Percentiles rank a stretch among this genome's conserved stretches.
phyloP scores from a whole-genome alignment of 2,797 vertebrate species.

The Xenopus petersii region DNA sequence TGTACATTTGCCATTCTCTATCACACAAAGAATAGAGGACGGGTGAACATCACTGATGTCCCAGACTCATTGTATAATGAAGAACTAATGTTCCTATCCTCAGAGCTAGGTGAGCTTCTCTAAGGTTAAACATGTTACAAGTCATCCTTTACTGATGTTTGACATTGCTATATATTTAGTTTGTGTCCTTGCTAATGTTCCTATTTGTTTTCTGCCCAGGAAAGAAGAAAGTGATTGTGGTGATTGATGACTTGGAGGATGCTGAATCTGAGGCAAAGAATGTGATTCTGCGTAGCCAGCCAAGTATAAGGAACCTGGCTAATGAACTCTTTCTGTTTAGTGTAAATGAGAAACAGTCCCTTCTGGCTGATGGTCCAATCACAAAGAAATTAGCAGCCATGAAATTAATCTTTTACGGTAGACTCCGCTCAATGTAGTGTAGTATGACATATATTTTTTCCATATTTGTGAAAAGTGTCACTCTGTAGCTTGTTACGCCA shows the following conservation, averaged over 20 bases:
- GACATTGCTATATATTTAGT: too few species aligned
- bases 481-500: too few species aligned
- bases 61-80: neutral
- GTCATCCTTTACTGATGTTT: neutral
- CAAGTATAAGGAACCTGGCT: neutral
- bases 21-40: neutral
- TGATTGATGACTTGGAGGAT: slow-evolving; percentile 4
- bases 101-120: neutral
- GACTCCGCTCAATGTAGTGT: too few species aligned
- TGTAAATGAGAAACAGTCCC: neutral
- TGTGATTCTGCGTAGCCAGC: neutral
- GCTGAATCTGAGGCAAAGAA: neutral
- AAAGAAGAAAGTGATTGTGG: slow-evolving; percentile 8
- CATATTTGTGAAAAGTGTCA: too few species aligned
- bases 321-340: neutral
- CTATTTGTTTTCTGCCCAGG: neutral
- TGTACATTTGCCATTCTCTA: neutral
- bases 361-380: too few species aligned
- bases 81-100: neutral
- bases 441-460: too few species aligned
- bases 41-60: neutral
- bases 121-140: neutral
- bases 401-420: too few species aligned
- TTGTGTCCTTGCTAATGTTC: neutral
- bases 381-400: too few species aligned